Conservation (phyloP, 2,797 vertebrate genomes). For the Lithobates sylvaticus region DNA sequence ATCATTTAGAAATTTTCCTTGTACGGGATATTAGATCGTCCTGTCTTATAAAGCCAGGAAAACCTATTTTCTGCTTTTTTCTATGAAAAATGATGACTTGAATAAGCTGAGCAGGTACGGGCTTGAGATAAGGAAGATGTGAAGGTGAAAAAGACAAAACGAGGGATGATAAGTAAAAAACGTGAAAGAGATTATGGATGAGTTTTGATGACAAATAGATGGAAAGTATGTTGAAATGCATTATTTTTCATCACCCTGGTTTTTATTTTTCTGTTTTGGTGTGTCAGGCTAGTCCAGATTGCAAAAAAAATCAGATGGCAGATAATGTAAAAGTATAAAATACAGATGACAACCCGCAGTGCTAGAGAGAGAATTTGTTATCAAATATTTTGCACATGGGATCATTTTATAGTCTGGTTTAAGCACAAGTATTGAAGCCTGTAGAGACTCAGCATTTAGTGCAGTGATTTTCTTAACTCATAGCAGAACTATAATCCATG, state of each 20-base stretch:
- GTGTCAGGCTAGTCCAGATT: slow-evolving; percentile 46
- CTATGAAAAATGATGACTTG: slow-evolving; percentile 41
- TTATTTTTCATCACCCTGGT: slow-evolving; percentile 37
- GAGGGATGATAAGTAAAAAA: slow-evolving; percentile 35
- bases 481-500: not conserved
- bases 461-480: not conserved
- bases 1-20: not conserved
- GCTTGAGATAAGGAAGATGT: slow-evolving; percentile 44
- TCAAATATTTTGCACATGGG: slow-evolving; percentile 34
- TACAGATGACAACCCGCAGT: slow-evolving; percentile 30
- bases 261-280: slow-evolving; percentile 37
- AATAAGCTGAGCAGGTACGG: slow-evolving; percentile 39
- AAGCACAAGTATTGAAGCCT: too few species aligned
- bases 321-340: slow-evolving; percentile 49
- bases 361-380: slow-evolving; percentile 11
- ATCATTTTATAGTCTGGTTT: not conserved
- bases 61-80: not conserved
- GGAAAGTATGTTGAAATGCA: slow-evolving; percentile 39
- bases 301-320: slow-evolving; percentile 39
- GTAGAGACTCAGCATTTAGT: not conserved
- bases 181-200: slow-evolving; percentile 30
- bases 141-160: slow-evolving; percentile 56
- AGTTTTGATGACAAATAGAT: slow-evolving; percentile 43
- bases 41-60: not conserved
- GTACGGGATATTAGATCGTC: not conserved